Evolutionary conservation across 2,888 invertebrate genomes (phyloP).

Genomic region (Xestoiulus laeticollis): DNA sequence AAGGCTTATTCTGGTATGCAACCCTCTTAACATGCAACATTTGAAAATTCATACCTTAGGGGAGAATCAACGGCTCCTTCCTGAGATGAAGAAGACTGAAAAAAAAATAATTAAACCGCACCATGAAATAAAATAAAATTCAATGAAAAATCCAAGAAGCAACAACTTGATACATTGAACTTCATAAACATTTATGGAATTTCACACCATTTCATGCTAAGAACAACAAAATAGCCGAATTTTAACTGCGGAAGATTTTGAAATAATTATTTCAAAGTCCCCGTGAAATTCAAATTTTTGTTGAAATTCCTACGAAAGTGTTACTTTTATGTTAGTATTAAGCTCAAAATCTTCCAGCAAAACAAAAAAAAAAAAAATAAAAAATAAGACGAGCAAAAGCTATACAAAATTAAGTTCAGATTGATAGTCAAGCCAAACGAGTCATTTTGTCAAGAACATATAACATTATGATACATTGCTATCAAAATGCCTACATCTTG

Average conservation of each 20-base stretch:
- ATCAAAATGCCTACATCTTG: constrained; percentile 64
- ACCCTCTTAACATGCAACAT: not conserved
- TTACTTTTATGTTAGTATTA: too few species aligned
- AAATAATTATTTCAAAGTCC: too few species aligned
- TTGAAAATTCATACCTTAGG: constrained; percentile 54
- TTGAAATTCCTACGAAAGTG: too few species aligned
- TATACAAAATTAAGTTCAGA: constrained; percentile 16
- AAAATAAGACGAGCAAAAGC: constrained; percentile 7
- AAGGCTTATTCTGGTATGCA: too few species aligned
- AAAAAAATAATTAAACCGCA: constrained; percentile 49
- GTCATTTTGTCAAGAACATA: not conserved
- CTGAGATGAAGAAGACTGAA: constrained; percentile 59
- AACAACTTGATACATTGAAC: too few species aligned
- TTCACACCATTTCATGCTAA: too few species aligned
- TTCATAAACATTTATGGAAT: too few species aligned
- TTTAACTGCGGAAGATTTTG: too few species aligned
- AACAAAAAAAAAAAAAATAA: not conserved
- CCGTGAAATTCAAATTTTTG: too few species aligned
- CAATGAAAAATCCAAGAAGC: not conserved
- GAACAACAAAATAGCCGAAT: too few species aligned
- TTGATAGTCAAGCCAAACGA: not conserved
- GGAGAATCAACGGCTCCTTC: constrained; percentile 60
- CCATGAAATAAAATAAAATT: not conserved
- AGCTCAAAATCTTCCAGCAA: too few species aligned
- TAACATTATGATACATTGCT: constrained; percentile 43